Conservation (phyloP, 2,797 vertebrate genomes). For the Phataginus tetradactyla region DNA sequence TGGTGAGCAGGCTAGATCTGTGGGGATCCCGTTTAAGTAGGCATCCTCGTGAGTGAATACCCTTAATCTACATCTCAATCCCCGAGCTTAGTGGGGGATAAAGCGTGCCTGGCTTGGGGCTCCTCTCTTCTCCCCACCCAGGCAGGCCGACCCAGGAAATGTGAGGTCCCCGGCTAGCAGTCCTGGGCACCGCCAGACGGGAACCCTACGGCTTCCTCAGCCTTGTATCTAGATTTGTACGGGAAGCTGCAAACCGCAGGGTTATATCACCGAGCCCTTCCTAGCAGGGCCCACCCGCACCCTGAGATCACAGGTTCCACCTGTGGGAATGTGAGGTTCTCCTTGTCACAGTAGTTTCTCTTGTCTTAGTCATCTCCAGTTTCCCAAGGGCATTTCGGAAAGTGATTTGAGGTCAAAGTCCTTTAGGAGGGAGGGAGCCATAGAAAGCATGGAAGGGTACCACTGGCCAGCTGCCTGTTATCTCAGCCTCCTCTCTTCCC, state of each 20-base stretch:
- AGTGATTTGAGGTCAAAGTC: neutral
- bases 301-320: neutral
- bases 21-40: constrained; percentile 34
- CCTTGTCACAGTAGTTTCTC: neutral
- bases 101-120: neutral
- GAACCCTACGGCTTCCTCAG: neutral
- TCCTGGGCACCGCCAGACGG: neutral
- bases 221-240: neutral
- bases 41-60: constrained; percentile 4
- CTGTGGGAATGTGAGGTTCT: neutral
- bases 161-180: neutral
- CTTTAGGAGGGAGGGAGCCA: neutral
- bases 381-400: neutral
- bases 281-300: neutral
- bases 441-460: neutral
- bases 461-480: neutral
- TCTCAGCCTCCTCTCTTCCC: neutral
- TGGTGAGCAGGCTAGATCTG: neutral
- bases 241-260: neutral
- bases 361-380: neutral
- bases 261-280: neutral
- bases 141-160: neutral
- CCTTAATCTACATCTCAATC: constrained; percentile 37
- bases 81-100: neutral
- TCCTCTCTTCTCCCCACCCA: neutral